Percentiles rank a stretch among this genome's conserved stretches.
Conservation (phyloP, 2,888 invertebrate species). For the Lobophora halterata region DNA sequence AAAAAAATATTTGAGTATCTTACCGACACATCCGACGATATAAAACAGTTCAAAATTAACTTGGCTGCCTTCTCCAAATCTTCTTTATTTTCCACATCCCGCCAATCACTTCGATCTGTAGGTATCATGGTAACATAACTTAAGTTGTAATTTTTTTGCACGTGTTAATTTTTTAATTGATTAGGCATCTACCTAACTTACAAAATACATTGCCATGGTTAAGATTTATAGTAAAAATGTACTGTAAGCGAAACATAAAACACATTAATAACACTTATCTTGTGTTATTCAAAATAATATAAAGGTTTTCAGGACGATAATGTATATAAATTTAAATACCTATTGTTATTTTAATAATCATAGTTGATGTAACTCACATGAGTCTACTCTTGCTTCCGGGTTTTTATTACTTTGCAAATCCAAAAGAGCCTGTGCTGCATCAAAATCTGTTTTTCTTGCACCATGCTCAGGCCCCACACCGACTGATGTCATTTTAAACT, state of each 20-base stretch:
- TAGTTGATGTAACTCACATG: too few species aligned
- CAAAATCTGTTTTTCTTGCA: conserved; percentile 33
- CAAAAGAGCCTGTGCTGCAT: conserved; percentile 42
- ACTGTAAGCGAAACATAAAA: too few species aligned
- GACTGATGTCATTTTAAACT: conserved; percentile 25
- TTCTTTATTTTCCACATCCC: conserved; percentile 25
- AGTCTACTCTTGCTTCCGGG: conserved; percentile 11
- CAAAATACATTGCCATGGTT: too few species aligned
- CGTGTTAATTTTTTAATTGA: too few species aligned
- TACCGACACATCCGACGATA: conserved; percentile 33
- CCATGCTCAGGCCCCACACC: conserved; percentile 19
- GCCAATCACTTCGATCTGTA: conserved; percentile 20
- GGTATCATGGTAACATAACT: too few species aligned
- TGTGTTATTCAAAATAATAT: not conserved
- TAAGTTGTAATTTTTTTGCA: too few species aligned
- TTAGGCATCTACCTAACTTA: too few species aligned
- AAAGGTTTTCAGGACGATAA: too few species aligned
- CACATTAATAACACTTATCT: too few species aligned
- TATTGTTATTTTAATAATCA: too few species aligned
- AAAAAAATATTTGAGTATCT: too few species aligned
- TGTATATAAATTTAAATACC: too few species aligned
- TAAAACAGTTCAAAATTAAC: conserved; percentile 38
- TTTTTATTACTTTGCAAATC: conserved; percentile 36
- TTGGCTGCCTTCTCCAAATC: conserved; percentile 36
- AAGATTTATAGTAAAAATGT: not conserved